Percentiles rank a stretch among this genome's conserved stretches.
These are phyloP conservation scores for Tricholaema leucomelas DNA, from an alignment of 2,113 vertebrate species.

Conservation along the genomic window DNA sequence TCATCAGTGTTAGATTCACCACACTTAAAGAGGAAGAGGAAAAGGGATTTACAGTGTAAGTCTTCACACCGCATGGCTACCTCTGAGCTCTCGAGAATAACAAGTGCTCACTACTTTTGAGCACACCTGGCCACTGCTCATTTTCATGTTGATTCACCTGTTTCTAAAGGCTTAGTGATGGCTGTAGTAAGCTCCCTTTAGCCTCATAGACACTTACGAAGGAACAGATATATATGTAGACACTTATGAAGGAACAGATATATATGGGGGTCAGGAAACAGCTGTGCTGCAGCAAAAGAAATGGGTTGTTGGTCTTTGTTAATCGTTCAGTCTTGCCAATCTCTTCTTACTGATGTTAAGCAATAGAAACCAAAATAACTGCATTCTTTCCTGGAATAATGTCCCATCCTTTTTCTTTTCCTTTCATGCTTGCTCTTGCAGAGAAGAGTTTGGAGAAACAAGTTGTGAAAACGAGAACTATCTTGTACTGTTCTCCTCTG, in stretches of 20 bases:
- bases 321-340: conserved; percentile 35
- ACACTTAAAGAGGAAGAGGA: background rate
- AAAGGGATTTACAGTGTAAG: background rate
- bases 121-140: background rate
- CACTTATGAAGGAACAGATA: too few relatives aligned
- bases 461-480: background rate
- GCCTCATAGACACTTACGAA: background rate
- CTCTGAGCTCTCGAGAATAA: accelerated
- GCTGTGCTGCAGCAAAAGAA: background rate
- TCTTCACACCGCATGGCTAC: background rate
- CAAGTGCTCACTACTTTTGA: background rate
- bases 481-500: background rate
- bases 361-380: conserved; percentile 13
- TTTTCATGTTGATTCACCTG: background rate
- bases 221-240: background rate
- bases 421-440: background rate
- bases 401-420: background rate
- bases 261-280: background rate
- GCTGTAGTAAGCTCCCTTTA: background rate
- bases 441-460: background rate
- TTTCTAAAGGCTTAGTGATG: background rate
- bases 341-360: background rate
- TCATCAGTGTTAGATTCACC: background rate
- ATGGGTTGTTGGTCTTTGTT: background rate
- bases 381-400: background rate